These are phyloP conservation scores for Pararge aegeria DNA, from an alignment of 1,140 invertebrate genomes.

Conservation along the genomic window DNA sequence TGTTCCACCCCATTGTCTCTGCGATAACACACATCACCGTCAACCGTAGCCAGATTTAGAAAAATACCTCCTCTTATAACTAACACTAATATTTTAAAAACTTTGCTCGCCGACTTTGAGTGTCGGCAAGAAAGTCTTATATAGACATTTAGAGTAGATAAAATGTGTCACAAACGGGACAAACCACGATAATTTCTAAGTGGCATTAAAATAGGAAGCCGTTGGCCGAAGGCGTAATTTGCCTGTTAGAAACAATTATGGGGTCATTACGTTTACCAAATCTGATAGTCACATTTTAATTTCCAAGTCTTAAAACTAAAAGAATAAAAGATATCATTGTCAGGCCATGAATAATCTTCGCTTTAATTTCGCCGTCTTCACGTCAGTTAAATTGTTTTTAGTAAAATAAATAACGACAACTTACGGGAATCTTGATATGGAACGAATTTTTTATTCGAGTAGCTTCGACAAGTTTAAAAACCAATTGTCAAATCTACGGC, in stretches of 20 bases:
- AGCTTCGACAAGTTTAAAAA: too few relatives aligned
- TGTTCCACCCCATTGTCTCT: too few relatives aligned
- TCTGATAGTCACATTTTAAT: background rate
- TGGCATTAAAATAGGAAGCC: background rate
- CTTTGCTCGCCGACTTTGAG: background rate
- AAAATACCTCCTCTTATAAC: background rate
- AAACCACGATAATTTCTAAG: background rate
- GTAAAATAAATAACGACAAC: too few relatives aligned
- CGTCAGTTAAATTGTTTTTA: too few relatives aligned
- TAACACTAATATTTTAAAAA: background rate
- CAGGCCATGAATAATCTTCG: too few relatives aligned
- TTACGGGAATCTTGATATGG: too few relatives aligned
- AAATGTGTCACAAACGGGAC: background rate
- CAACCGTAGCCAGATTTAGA: background rate
- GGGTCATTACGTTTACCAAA: background rate
- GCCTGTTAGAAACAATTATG: background rate
- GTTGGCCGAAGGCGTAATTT: background rate
- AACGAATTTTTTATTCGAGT: too few relatives aligned
- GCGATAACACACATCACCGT: too few relatives aligned
- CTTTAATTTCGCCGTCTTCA: too few relatives aligned
- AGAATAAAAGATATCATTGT: too few relatives aligned
- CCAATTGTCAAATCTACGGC: too few relatives aligned
- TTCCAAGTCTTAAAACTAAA: too few relatives aligned
- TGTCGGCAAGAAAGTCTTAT: background rate
- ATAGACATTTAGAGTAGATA: constrained; percentile 1